Base-by-base conservation (phyloP, 2,888 invertebrate genomes). In the Patella caerulea region DNA sequence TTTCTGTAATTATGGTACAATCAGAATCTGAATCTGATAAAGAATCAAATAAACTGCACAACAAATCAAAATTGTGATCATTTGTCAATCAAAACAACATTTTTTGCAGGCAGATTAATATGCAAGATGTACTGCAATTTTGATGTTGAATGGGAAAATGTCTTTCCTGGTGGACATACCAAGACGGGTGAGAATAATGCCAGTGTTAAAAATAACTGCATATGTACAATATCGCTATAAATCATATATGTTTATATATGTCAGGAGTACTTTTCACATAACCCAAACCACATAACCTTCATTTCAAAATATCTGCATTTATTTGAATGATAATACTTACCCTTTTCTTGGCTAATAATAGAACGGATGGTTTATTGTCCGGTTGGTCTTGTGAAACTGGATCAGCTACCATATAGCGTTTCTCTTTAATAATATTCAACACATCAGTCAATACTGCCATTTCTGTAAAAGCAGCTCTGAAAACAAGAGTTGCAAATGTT, bases 391-490 rank as follows among this genome's bases (percentile, higher is more conserved):
- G 96, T 0, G 97, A 95, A 34, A 98, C 98, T 91, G 91, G 91
- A 80, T 98, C 98, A 75, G 98, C 92, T 11, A 98, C 97, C 94
- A 98, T 95, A 90, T 98, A 98, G 79, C 96, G 94, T 90, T 97
- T 98, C 85, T 98, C 97, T 91, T 97, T 97, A 5, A 97, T 96
- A 88, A 98, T 95, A 54, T 96, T 95, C 71, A 98, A 93, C 0
- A 98, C 97, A 93, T 98, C 98, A 59, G 96, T 94, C 5, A 98
- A 92, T 1, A 98, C 98, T 90, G 96, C 96, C 14, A 98, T 95
- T 93, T 98, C 98, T 71, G 98, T 97, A 55, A 96, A 93, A 0
- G 98, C 95, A 93, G 95, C 95, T 88, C 96, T 94, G 83, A 72
- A 81, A 75, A 7, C 56, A 12, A 52, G 4, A n/a, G n/a, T 7